These are phyloP conservation scores for Pseudochirops cupreus DNA, from an alignment of 2,797 vertebrate genomes.

Conservation along the genomic window DNA sequence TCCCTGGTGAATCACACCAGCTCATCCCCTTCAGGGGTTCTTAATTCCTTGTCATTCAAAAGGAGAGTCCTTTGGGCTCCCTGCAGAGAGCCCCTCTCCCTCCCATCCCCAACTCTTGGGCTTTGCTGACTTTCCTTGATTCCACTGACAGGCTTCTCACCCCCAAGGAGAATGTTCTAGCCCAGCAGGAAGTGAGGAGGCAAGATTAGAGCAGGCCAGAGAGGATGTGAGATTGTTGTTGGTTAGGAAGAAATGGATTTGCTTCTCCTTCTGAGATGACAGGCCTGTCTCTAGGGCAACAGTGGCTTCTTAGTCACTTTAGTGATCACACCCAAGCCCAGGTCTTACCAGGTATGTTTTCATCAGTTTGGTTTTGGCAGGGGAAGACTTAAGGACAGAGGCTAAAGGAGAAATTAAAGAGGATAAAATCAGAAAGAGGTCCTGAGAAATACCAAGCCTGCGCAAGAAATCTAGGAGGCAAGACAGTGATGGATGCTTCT, in stretches of 20 bases:
- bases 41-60: conserved; percentile 83
- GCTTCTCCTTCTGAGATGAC: not conserved
- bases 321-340: not conserved
- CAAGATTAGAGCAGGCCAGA: not conserved
- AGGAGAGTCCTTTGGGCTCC: conserved; percentile 53
- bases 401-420: not conserved
- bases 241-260: not conserved
- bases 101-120: not conserved
- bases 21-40: conserved; percentile 65
- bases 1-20: conserved; percentile 63
- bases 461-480: not conserved
- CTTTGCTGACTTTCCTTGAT: not conserved
- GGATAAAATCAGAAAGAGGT: not conserved
- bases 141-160: not conserved
- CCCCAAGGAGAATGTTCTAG: not conserved
- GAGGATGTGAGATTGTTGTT: not conserved
- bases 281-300: not conserved
- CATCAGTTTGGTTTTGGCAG: not conserved
- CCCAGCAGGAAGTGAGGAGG: not conserved
- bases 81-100: not conserved
- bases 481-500: not conserved
- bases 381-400: not conserved
- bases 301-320: not conserved
- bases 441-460: not conserved
- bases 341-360: not conserved